A percentile compares a stretch with the other conserved stretches of the same genome.
phyloP scores from a whole-genome alignment of 2,797 vertebrate species.

The Squalus acanthias region DNA sequence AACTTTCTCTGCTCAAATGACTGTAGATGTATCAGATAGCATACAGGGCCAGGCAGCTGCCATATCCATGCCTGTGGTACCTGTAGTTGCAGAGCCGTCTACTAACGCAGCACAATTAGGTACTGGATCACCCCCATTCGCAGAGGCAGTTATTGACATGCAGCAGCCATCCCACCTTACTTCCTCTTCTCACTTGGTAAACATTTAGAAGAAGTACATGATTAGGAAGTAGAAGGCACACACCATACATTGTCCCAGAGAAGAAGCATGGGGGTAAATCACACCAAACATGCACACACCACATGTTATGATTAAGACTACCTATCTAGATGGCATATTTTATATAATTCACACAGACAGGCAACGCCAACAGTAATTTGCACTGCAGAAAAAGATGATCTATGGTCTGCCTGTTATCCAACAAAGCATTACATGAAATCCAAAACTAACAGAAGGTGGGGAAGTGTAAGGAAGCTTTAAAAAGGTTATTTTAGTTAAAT shows the following conservation, averaged over 20 bases:
- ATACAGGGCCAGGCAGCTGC: background rate
- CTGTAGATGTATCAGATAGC: background rate
- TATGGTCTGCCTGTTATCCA: background rate
- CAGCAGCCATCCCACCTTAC: background rate
- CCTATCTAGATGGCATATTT: background rate
- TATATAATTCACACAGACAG: background rate
- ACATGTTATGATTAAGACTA: background rate
- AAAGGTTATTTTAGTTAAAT: background rate
- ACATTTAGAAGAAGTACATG: background rate
- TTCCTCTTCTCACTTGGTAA: background rate
- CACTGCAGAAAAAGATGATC: background rate
- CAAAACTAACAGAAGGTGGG: background rate
- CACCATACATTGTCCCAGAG: background rate
- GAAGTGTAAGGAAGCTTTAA: background rate
- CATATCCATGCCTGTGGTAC: background rate
- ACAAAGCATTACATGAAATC: background rate
- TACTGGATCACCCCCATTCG: background rate
- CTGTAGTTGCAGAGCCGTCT: background rate
- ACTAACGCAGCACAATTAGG: background rate
- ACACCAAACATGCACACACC: background rate
- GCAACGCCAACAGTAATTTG: background rate
- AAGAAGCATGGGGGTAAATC: background rate
- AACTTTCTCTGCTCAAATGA: background rate
- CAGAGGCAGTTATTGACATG: background rate
- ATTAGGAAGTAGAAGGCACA: background rate